Base-by-base conservation (phyloP, 2,888 invertebrate genomes). In the Cheilosia vulpina region DNA sequence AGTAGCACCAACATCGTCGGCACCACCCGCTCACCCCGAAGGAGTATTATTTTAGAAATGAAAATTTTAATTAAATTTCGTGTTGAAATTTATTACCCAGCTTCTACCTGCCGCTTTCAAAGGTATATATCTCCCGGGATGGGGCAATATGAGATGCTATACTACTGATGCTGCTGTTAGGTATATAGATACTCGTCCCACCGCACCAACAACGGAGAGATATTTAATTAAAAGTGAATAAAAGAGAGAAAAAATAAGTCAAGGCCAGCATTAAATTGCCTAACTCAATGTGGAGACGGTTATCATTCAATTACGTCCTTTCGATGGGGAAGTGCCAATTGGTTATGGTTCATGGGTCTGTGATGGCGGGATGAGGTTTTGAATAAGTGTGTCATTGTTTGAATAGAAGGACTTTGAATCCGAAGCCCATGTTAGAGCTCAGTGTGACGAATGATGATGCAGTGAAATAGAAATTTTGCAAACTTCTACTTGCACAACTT, bases 31-130 rank as follows among this genome's bases (percentile, higher is more conserved):
- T 52, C 11, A 38, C 47, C 55, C 55, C 34, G 57, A 38, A 52
- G 45, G 66, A 72, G 82, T 73, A 83, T 83, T 83, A 83, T 83
- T 73, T 83, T 83, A 83, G 83, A 79, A 83, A 83, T 83, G 79
- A 83, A 83, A 83, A 83, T 83, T 79, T 83, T 83, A 83, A 83
- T 83, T 83, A 83, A 83, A 83, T 83, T 83, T 83, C 83, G 79
- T 83, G 83, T 79, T 79, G 79, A 83, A 83, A 83, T 84, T 84
- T 84, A 84, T 84, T 84, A 80, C 83, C 68, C 57, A 75, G 83
- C 55, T 73, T 78, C 83, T 73, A 79, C 83, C 79, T 68, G 79
- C 66, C 73, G 68, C 73, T 68, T 69, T 73, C 38, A 73, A 68
- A 69, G 68, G 79, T 68, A 13, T 38, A 38, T 38, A 83, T 80